A percentile compares a stretch with the other conserved stretches of the same genome.
These are phyloP conservation scores for Collichthys lucidus DNA, from an alignment of 2,113 vertebrate genomes.

Conservation along the genomic window DNA sequence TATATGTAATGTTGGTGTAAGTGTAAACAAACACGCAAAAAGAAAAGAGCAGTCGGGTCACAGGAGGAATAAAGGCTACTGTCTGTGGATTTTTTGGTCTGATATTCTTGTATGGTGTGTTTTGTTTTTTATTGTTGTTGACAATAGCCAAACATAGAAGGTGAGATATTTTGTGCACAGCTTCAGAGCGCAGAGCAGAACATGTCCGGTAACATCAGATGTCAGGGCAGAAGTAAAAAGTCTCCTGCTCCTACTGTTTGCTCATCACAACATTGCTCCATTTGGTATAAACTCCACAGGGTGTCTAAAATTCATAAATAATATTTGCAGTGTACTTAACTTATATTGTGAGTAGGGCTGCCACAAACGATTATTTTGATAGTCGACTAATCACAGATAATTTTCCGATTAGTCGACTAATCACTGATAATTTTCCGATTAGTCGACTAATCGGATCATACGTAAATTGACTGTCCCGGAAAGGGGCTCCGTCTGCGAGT, in stretches of 20 bases:
- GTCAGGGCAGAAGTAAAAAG: neutral
- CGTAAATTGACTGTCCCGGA: too few species aligned
- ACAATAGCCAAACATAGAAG: neutral
- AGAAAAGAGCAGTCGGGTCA: neutral
- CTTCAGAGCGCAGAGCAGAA: neutral
- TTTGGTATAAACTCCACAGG: too few species aligned
- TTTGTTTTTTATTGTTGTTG: neutral
- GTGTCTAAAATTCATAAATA: too few species aligned
- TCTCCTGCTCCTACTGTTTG: too few species aligned
- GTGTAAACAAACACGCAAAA: neutral
- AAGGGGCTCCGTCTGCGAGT: too few species aligned
- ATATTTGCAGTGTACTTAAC: too few species aligned
- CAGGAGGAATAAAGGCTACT: neutral
- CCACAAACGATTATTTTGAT: too few species aligned
- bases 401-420: too few species aligned
- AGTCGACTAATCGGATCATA: too few species aligned
- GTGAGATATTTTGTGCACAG: neutral
- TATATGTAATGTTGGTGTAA: neutral
- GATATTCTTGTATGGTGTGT: neutral
- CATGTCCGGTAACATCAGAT: conserved; percentile 1
- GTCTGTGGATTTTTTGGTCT: neutral
- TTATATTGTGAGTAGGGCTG: too few species aligned
- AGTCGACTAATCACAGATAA: too few species aligned
- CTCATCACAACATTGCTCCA: neutral
- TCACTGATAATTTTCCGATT: too few species aligned